phyloP scores from a whole-genome alignment of 2,113 vertebrate species.

The Dipodomys spectabilis region DNA sequence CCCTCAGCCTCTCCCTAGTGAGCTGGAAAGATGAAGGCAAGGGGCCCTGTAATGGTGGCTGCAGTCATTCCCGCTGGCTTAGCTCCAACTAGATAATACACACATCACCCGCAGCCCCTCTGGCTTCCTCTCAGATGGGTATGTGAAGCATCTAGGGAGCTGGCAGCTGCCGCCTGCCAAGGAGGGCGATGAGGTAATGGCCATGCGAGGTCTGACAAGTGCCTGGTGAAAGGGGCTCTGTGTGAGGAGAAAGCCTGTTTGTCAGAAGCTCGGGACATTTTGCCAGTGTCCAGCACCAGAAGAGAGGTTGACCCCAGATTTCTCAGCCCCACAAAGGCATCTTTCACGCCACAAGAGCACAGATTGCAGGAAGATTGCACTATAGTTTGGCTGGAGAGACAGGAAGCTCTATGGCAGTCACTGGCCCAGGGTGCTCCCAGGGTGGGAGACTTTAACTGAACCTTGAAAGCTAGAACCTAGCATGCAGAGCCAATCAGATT shows the following conservation, averaged over 20 bases:
- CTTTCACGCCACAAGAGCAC: conserved; percentile 65
- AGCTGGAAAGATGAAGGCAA: conserved; percentile 33
- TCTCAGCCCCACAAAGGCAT: conserved; percentile 68
- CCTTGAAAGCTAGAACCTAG: not conserved
- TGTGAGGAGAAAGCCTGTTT: conserved; percentile 61
- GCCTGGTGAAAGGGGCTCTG: conserved; percentile 69
- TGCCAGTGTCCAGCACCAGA: not conserved
- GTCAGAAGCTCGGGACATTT: conserved; percentile 22
- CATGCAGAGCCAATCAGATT: not conserved
- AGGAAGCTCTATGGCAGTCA: conserved; percentile 23
- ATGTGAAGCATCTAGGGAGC: conserved; percentile 58
- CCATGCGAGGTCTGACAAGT: conserved; percentile 1
- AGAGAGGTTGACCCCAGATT: not conserved
- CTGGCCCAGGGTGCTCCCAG: no score
- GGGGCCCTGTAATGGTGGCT: not conserved
- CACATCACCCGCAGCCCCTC: conserved; percentile 1
- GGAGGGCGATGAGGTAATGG: conserved; percentile 73
- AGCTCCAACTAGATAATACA: conserved; percentile 58
- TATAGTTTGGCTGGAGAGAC: not conserved
- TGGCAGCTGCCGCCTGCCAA: conserved; percentile 45
- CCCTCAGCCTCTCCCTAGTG: not conserved
- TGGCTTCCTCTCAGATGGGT: conserved; percentile 66
- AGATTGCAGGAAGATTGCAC: conserved; percentile 28
- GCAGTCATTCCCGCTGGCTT: not conserved
- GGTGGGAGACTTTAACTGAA: not conserved